Evolutionary conservation across 2,113 vertebrate species (phyloP), one percentile per base, ranked within the genome.

Genomic region (Atherinomorus stipes): DNA sequence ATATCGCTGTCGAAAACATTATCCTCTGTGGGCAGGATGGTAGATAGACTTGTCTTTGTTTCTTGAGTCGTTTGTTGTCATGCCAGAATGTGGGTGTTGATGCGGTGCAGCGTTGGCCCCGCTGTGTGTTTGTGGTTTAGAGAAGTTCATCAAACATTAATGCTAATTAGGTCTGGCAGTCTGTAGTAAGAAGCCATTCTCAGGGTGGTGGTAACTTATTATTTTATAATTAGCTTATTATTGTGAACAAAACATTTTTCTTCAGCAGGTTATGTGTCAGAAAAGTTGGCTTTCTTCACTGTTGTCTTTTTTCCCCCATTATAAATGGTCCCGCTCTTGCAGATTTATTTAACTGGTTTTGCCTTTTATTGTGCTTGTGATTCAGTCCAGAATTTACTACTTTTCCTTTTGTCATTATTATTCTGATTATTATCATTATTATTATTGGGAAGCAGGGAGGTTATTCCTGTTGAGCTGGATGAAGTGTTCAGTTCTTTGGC

Each of bases 71-170:
- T 90, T 88, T 90, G 90, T 91, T 88, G 87, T 89, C 78, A 26
- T 82, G 90, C 86, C 90, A 91, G 86, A 70, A 78, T 25, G 79
- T 58, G 78, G 79, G 87, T 80, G 89, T 88, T 60, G 84, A 76
- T 78, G 75, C 73, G 56, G 83, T 44, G 68, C 84, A 64, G 79
- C 74, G 28, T 47, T 22, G 7, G 56, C 57, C 66, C 66, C 59
- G 19, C 58, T 26, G 49, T 51, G 63, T 63, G 72, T 71, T 45
- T 78, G 76, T 51, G 61, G 61, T 74, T 86, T 70, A 70, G 64
- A 77, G 57, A 75, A 83, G 71, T 86, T 79, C 85, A 89, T 89
- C 63, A 86, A 91, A 86, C 90, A 89, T 89, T 88, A 71, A 92
- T 89, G 85, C 75, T 85, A 88, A 91, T 88, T 74, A 90, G 74